These are phyloP conservation scores for Synaphobranchus kaupii DNA, from an alignment of 2,797 vertebrate genomes.

Conservation along the genomic window DNA sequence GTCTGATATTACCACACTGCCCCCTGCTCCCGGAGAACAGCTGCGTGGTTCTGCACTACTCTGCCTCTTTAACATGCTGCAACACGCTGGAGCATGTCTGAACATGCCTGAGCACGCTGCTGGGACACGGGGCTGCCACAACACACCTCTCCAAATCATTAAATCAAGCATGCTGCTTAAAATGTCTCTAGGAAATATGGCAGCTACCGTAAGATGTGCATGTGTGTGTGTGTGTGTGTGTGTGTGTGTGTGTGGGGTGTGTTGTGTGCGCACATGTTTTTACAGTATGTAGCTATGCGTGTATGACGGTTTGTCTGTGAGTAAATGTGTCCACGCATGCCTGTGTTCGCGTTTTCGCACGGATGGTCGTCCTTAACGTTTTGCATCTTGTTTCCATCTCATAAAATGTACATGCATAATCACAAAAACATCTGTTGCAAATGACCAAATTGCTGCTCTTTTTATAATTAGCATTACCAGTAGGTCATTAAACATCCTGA, in stretches of 20 bases:
- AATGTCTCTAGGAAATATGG: background rate
- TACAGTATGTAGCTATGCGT: constrained; percentile 5
- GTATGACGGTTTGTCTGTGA: background rate
- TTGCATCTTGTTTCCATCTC: background rate
- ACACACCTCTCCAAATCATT: background rate
- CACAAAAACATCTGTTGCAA: constrained; percentile 19
- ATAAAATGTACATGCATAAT: constrained; percentile 2
- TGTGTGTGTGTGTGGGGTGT: background rate
- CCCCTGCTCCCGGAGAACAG: background rate
- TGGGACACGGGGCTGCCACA: background rate
- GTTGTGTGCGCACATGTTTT: background rate
- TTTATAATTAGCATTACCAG: constrained; percentile 26
- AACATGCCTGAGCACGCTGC: constrained; percentile 19
- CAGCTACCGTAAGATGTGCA: background rate
- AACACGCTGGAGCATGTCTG: constrained; percentile 6
- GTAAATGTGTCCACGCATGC: background rate
- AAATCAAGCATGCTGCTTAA: constrained; percentile 1
- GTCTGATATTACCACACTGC: background rate
- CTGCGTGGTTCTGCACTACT: background rate
- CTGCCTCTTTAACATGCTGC: background rate
- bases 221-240: background rate
- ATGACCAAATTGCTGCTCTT: constrained; percentile 18
- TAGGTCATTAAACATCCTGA: constrained; percentile 23
- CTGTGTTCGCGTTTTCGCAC: background rate
- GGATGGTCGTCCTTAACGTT: background rate